Conservation (phyloP, 2,113 vertebrate genomes). For the Platichthys flesus region DNA sequence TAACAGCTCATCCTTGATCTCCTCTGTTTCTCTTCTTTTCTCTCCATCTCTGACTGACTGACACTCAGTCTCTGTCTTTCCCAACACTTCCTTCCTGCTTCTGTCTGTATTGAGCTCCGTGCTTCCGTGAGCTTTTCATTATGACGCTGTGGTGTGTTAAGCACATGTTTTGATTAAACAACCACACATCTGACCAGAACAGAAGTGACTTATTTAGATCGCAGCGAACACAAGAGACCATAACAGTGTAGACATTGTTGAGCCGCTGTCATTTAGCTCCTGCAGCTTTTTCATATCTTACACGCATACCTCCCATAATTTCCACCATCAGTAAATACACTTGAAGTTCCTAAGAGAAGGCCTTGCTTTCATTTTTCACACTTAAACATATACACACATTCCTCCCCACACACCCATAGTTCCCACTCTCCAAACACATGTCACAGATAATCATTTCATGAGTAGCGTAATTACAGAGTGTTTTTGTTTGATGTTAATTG, state of each 20-base stretch:
- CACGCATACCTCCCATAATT: background rate
- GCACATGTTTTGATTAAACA: too few species aligned
- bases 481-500: constrained; percentile 34
- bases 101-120: too few species aligned
- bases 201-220: too few species aligned
- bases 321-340: constrained; percentile 1
- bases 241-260: background rate
- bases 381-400: background rate
- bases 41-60: too few species aligned
- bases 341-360: background rate
- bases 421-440: constrained; percentile 9
- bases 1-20: too few species aligned
- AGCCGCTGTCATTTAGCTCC: background rate
- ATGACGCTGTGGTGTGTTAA: too few species aligned
- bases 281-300: background rate
- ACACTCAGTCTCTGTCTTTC: too few species aligned
- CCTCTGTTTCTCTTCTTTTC: too few species aligned
- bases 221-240: background rate
- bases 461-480: constrained; percentile 1
- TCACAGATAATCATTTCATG: constrained; percentile 15
- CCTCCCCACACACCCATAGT: background rate
- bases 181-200: too few species aligned
- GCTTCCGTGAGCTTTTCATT: too few species aligned
- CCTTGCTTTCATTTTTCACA: background rate
- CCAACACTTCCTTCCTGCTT: too few species aligned